Percentiles rank a stretch among this genome's conserved stretches.
Conservation (phyloP, 2,113 vertebrate species). For the Cepphus grylle region DNA sequence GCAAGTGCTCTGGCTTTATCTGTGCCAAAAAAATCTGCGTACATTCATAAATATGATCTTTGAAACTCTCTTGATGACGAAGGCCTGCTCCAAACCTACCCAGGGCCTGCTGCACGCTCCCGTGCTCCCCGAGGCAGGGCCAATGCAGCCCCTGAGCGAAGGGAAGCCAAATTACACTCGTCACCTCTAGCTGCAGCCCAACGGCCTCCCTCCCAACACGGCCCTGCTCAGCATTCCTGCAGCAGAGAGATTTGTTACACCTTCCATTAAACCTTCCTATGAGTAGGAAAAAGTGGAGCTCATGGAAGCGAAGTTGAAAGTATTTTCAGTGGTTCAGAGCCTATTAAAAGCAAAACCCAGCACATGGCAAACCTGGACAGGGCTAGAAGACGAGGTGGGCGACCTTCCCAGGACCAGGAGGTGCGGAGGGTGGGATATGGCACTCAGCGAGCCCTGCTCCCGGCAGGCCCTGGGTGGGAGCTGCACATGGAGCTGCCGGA, state of each 20-base stretch:
- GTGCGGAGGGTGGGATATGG: neutral
- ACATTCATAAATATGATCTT: neutral
- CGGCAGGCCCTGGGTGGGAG: neutral
- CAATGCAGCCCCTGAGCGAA: neutral
- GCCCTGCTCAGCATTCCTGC: neutral
- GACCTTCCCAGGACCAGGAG: fast-evolving
- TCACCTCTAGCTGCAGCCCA: neutral
- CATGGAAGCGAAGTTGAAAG: neutral
- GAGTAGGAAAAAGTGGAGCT: neutral
- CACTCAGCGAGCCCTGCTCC: neutral
- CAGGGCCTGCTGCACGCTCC: neutral
- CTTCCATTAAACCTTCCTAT: neutral
- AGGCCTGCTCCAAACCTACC: neutral
- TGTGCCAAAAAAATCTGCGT: fast-evolving
- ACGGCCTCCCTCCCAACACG: neutral
- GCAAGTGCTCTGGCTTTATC: neutral
- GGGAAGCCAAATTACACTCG: neutral
- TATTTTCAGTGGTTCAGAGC: neutral
- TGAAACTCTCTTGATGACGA: neutral
- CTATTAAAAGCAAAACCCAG: neutral
- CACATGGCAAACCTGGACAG: neutral
- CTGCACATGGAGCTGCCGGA: neutral
- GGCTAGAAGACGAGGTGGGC: fast-evolving
- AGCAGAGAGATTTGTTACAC: neutral
- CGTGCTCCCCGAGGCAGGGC: neutral